Conservation (phyloP, 1,140 invertebrate species). For the Monochamus saltuarius region DNA sequence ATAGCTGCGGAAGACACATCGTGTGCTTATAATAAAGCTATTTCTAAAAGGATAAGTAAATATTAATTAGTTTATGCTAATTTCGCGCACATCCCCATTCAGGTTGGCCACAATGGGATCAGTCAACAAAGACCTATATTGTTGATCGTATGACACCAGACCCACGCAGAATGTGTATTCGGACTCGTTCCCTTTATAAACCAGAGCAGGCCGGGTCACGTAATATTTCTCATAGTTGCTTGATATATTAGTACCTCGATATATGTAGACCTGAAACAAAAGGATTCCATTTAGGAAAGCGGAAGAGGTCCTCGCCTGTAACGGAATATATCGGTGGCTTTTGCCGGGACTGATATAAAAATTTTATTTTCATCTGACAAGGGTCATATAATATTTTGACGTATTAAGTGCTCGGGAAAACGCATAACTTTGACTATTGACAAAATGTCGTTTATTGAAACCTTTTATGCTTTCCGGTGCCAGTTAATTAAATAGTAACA, state of each 20-base stretch:
- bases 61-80: not conserved
- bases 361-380: not conserved
- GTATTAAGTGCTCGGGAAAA: not conserved
- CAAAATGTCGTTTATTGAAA: not conserved
- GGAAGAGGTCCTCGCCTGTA: not conserved
- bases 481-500: too few relatives aligned
- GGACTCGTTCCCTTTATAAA: slow-evolving; percentile 37
- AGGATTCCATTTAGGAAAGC: not conserved
- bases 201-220: slow-evolving; percentile 36
- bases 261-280: slow-evolving; percentile 36
- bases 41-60: too few relatives aligned
- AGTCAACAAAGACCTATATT: slow-evolving; percentile 17
- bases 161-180: slow-evolving; percentile 41
- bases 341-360: not conserved
- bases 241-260: slow-evolving; percentile 27
- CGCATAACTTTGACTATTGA: not conserved
- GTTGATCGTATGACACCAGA: slow-evolving; percentile 32
- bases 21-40: too few relatives aligned
- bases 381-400: not conserved
- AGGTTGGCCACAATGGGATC: slow-evolving; percentile 15
- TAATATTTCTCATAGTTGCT: slow-evolving; percentile 32
- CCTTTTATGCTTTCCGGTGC: not conserved
- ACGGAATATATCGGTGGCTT: not conserved
- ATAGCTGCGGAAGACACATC: too few relatives aligned
- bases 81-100: slow-evolving; percentile 10